Evolutionary conservation across 2,113 vertebrate genomes (phyloP).

Genomic region (Hemiprocne comata): DNA sequence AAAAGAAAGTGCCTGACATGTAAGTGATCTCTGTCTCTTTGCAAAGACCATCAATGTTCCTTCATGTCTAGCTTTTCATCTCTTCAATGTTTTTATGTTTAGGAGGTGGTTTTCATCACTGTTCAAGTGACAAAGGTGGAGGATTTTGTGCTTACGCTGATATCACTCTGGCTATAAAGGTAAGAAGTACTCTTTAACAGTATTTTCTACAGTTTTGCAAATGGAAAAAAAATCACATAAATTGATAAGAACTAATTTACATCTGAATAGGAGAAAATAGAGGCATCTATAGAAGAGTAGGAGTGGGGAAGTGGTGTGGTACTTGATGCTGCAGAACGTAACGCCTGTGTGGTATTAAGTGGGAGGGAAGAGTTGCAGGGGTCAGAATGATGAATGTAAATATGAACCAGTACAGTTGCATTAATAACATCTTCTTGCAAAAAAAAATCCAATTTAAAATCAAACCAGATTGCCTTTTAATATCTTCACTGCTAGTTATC

Average conservation of each 20-base stretch:
- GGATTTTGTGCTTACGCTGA: slow-evolving; percentile 97
- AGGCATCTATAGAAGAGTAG: neutral
- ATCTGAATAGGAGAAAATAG: neutral
- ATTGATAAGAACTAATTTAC: neutral
- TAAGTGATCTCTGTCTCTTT: neutral
- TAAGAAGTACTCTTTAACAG: slow-evolving; percentile 42
- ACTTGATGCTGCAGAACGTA: neutral
- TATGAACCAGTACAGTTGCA: neutral
- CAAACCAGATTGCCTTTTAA: neutral
- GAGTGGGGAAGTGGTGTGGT: neutral
- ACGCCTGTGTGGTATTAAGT: neutral
- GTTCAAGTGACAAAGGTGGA: slow-evolving; percentile 91
- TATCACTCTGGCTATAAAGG: slow-evolving; percentile 94
- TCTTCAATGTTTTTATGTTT: neutral
- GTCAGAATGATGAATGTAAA: neutral
- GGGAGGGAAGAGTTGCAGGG: neutral
- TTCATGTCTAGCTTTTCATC: neutral
- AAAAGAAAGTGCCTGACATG: neutral
- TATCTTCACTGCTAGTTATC: neutral
- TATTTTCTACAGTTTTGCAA: neutral
- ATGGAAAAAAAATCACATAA: neutral
- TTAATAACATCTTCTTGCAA: neutral
- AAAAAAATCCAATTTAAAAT: neutral
- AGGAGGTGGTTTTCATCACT: slow-evolving; percentile 99
- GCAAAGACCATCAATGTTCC: neutral